Conservation (phyloP, 2,797 vertebrate genomes). For the Gypaetus barbatus region DNA sequence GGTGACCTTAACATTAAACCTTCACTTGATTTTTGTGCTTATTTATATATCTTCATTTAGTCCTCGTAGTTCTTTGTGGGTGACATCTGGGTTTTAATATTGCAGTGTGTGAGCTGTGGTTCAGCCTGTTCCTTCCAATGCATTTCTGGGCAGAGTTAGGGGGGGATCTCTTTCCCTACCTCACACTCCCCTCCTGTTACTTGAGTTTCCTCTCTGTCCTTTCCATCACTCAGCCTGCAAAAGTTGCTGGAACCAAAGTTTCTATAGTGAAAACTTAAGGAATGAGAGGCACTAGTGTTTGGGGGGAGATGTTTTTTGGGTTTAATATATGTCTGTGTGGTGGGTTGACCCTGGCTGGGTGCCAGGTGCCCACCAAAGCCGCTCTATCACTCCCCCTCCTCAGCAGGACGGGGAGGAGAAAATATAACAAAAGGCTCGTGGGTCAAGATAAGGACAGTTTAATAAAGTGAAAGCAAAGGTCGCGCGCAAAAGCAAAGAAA, state of each 20-base stretch:
- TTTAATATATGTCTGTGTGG: background rate
- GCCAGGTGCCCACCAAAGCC: no score
- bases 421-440: no score
- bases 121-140: background rate
- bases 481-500: no score
- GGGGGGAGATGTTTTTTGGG: background rate
- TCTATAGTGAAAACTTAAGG: background rate
- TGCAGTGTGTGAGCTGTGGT: background rate
- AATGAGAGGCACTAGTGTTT: background rate
- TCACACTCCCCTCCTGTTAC: background rate
- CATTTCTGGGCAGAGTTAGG: background rate
- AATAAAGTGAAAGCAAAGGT: no score
- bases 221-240: background rate
- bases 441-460: no score
- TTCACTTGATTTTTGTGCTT: background rate
- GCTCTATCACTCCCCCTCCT: no score
- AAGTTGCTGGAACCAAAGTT: background rate
- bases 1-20: background rate
- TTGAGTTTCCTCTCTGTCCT: constrained; percentile 16
- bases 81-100: background rate
- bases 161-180: background rate
- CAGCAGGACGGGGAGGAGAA: no score
- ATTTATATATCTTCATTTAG: background rate
- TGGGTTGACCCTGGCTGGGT: no score
- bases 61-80: background rate